Evolutionary conservation across 37 sponge, comb jelly and placozoan species (phyloP).

Genomic region (Theonella swinhoei): DNA sequence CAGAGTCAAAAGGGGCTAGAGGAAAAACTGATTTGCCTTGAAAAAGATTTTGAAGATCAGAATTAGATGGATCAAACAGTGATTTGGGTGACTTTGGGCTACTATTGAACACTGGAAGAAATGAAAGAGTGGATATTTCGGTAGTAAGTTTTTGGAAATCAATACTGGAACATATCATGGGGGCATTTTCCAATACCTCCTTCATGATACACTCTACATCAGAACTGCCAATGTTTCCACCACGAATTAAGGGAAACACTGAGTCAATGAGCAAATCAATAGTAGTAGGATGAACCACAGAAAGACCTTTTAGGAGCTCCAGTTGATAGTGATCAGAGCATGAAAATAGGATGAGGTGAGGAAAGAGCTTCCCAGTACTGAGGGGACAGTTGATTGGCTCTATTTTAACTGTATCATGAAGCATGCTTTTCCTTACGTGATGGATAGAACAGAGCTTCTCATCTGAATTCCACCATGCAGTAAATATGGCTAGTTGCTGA

Average conservation of each 20-base stretch:
- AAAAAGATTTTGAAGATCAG: conserved; percentile 10
- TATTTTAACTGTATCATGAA: background rate
- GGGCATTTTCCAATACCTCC: background rate
- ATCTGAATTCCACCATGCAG: background rate
- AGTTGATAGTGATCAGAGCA: background rate
- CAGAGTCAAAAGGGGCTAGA: conserved; percentile 7
- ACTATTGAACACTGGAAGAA: background rate
- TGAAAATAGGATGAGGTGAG: conserved; percentile 10
- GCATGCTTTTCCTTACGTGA: no score
- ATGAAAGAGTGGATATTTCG: conserved; percentile 1
- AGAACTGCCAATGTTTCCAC: background rate
- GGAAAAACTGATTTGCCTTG: conserved; percentile 36
- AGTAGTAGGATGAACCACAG: conserved; percentile 1
- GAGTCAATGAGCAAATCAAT: background rate
- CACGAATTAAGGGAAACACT: conserved; percentile 13
- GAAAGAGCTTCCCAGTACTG: background rate
- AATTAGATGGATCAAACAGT: conserved; percentile 34
- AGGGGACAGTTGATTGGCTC: conserved; percentile 13
- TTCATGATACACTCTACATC: conserved; percentile 21
- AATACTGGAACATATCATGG: background rate
- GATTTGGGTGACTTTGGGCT: conserved; percentile 7
- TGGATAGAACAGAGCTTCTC: background rate
- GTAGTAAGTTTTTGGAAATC: background rate
- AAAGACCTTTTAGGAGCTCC: background rate
- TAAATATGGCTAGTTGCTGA: background rate